Evolutionary conservation across 2,113 vertebrate genomes (phyloP).

Genomic region (Delphinus delphis): DNA sequence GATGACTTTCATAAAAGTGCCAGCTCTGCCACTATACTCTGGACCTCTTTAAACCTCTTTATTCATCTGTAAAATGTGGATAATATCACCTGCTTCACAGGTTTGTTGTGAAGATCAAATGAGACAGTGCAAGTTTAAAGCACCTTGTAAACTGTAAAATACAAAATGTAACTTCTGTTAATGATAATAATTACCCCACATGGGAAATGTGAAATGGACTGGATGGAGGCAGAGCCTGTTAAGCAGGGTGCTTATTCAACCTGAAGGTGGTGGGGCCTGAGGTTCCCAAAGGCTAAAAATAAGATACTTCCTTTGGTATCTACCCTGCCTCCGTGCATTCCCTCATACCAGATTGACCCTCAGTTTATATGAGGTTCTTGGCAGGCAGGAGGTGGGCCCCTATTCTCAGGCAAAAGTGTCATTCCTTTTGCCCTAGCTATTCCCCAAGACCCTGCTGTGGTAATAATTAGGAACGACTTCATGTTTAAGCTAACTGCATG

Average conservation of each 20-base stretch:
- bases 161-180: not conserved
- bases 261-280: not conserved
- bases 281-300: not conserved
- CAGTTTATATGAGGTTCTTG: not conserved
- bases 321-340: not conserved
- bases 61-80: not conserved
- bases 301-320: not conserved
- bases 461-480: conserved; percentile 33
- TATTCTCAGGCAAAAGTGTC: conserved; percentile 6
- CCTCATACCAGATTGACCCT: not conserved
- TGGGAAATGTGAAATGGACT: not conserved
- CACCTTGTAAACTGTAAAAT: conserved; percentile 16
- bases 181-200: not conserved
- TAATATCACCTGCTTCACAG: not conserved
- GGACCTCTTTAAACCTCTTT: not conserved
- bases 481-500: not conserved
- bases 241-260: not conserved
- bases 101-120: conserved; percentile 27
- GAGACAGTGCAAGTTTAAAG: not conserved
- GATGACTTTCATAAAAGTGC: not conserved
- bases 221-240: not conserved
- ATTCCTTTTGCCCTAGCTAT: not conserved
- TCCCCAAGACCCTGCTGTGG: not conserved
- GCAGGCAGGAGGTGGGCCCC: not conserved
- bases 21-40: not conserved